A percentile compares a stretch with the other conserved stretches of the same genome.
These are phyloP conservation scores for Upupa epops DNA, from an alignment of 2,113 vertebrate species.

Conservation along the genomic window DNA sequence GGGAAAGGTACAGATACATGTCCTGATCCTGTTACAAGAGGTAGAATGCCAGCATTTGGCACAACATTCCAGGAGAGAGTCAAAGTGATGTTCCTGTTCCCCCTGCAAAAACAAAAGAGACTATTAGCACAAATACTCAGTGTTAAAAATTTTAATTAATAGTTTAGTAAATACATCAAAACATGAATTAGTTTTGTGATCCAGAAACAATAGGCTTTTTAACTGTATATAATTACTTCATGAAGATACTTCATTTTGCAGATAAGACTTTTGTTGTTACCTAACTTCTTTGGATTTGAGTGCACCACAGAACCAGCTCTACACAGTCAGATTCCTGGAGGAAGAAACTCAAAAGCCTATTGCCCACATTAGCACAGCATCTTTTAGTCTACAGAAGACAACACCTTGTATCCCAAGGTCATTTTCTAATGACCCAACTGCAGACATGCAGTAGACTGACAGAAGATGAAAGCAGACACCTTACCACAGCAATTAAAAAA, in stretches of 20 bases:
- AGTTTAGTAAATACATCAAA: background rate
- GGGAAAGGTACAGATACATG: slow-evolving; percentile 92
- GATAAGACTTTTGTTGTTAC: background rate
- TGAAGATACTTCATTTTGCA: background rate
- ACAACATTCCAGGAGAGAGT: slow-evolving; percentile 98
- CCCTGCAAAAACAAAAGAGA: slow-evolving; percentile 75
- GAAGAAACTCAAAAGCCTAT: background rate
- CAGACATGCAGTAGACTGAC: background rate
- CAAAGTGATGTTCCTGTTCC: slow-evolving; percentile 95
- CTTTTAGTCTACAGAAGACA: background rate
- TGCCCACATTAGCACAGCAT: background rate
- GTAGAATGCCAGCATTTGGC: slow-evolving; percentile 96
- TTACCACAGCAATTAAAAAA: background rate
- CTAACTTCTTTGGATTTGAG: background rate
- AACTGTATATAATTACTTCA: background rate
- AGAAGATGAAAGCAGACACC: background rate
- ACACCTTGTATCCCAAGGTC: background rate
- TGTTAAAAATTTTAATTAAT: background rate
- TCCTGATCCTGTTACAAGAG: slow-evolving; percentile 92
- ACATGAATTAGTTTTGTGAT: background rate
- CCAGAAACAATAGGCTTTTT: background rate
- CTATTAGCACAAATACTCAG: background rate
- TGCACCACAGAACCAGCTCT: background rate
- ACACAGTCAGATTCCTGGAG: background rate
- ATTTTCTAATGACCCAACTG: background rate